Base-by-base conservation (phyloP, 2,113 vertebrate species). In the Apaloderma vittatum region DNA sequence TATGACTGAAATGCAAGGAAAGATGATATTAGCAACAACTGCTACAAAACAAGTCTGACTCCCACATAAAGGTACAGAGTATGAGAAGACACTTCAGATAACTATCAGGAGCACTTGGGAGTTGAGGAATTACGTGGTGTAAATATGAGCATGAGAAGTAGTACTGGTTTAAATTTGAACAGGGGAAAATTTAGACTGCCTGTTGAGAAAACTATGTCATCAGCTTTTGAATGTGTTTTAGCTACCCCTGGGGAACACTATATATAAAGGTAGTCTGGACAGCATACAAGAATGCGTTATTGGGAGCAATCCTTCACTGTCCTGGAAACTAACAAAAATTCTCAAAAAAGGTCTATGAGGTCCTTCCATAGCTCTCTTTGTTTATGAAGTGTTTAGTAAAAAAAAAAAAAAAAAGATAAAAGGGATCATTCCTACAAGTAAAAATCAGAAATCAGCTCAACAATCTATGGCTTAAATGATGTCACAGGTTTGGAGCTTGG, bases 201-300 rank as follows among this genome's bases (percentile, higher is more conserved):
- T 72, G 9, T 72, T 45, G 29, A 68, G 65, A 79, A 80, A 86
- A 13, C 0, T 0, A 67, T 76, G 26, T 90, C 62, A 79, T 95
- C 59, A 81, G 51, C 79, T 92, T 92, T 86, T 86, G 73, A 62
- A 76, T 67, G 55, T 66, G 43, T 66, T 90, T 88, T 88, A 84
- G 18, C 68, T 86, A 2, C 36, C 79, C 48, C 43, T 71, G 59
- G 51, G 66, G 72, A 92, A n/a, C 62, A 26, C 65, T 65, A 46
- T 82, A 8, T 57, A 24, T 52, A 45, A 73, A 81, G 36, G 66
- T 74, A 82, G 12, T 34, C 81, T 70, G 74, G 74, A 90, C 58
- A 93, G 30, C 0, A 1, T 26, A 34, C 46, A 88, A 46, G 46
- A 86, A 90, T 37, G 40, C 45, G 22, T 70, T 95, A 82, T 55